phyloP scores from a whole-genome alignment of 2,113 vertebrate genomes.

The Varanus salvator region DNA sequence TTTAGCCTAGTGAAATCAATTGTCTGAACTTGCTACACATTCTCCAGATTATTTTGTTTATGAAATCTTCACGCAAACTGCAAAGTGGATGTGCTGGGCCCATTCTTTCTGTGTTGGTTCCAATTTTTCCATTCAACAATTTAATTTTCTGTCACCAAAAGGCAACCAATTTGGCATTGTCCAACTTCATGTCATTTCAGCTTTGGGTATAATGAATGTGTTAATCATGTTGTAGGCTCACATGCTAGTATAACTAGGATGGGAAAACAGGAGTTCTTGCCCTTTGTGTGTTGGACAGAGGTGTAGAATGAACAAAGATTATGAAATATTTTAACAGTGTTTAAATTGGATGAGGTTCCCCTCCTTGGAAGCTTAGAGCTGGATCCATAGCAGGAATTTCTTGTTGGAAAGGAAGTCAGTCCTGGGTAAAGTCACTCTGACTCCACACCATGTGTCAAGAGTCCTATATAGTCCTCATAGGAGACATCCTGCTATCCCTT shows the following conservation, averaged over 20 bases:
- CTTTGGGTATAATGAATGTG: conserved; percentile 38
- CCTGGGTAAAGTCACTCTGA: neutral
- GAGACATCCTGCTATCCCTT: too few relatives aligned
- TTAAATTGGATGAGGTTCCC: neutral
- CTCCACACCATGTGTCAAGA: too few relatives aligned
- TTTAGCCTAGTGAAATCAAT: conserved; percentile 69
- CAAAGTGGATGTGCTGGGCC: conserved; percentile 33
- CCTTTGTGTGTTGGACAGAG: neutral
- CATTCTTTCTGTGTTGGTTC: conserved; percentile 24
- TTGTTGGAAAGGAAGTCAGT: neutral
- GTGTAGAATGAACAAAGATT: neutral
- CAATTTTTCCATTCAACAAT: conserved; percentile 20
- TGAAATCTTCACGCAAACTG: conserved; percentile 21
- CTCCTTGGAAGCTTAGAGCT: neutral
- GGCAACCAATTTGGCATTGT: conserved; percentile 25
- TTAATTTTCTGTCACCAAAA: conserved; percentile 21
- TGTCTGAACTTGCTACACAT: conserved; percentile 1
- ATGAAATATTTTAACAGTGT: neutral
- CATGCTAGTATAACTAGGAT: neutral
- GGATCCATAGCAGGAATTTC: neutral
- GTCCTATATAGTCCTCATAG: too few relatives aligned
- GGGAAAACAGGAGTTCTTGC: neutral
- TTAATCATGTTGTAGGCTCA: conserved; percentile 12
- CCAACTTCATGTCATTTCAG: conserved; percentile 9
- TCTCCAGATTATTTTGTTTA: conserved; percentile 22